phyloP scores from a whole-genome alignment of 2,797 vertebrate species.

The Gallirallus australis region DNA sequence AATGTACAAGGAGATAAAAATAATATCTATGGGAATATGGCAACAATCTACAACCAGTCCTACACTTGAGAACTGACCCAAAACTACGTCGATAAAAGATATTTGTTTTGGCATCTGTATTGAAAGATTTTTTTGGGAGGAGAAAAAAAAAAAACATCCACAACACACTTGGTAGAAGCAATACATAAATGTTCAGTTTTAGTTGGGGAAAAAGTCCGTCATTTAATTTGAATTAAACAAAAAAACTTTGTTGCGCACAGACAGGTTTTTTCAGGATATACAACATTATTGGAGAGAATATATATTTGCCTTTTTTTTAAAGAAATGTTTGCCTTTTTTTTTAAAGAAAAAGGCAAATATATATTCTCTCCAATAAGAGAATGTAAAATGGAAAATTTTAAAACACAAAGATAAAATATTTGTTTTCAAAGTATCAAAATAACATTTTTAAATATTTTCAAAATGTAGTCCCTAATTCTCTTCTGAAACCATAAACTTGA shows the following conservation, averaged over 20 bases:
- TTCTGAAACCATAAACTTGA: conserved; percentile 11
- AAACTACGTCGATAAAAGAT: not conserved
- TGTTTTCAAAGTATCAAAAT: not conserved
- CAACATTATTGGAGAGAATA: not conserved
- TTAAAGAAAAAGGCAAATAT: too few relatives aligned
- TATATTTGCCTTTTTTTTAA: not conserved
- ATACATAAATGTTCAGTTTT: not conserved
- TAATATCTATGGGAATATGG: not conserved
- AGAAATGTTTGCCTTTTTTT: too few relatives aligned
- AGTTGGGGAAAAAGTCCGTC: not conserved
- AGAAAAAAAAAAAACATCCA: accelerated
- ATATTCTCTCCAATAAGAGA: too few relatives aligned
- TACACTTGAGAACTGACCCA: not conserved
- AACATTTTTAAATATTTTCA: not conserved
- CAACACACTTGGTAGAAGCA: not conserved
- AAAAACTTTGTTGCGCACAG: not conserved
- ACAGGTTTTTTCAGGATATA: not conserved
- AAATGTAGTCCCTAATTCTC: not conserved
- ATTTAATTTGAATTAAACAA: not conserved
- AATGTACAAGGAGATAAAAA: not conserved
- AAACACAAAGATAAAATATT: not conserved
- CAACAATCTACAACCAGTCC: not conserved
- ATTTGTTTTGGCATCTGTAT: not conserved
- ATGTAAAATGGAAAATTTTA: not conserved
- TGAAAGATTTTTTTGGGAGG: not conserved